These are phyloP conservation scores for Dipodomys spectabilis DNA, from an alignment of 2,113 vertebrate genomes.

Conservation along the genomic window DNA sequence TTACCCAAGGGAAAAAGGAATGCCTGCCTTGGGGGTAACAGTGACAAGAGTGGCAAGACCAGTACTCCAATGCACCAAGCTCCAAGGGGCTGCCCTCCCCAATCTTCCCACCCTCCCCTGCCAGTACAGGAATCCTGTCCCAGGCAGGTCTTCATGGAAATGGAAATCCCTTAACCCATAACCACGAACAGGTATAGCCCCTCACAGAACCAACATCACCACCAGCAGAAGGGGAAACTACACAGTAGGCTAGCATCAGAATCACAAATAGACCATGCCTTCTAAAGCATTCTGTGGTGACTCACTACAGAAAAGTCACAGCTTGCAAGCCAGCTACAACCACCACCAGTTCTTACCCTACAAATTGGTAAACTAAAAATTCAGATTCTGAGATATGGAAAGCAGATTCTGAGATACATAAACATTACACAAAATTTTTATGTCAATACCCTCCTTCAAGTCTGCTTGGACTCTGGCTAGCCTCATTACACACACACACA, in stretches of 20 bases:
- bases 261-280: not conserved
- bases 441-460: accelerated
- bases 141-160: not conserved
- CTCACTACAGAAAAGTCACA: not conserved
- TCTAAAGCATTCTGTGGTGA: not conserved
- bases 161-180: accelerated
- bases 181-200: not conserved
- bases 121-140: not conserved
- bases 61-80: not conserved
- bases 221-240: not conserved
- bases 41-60: no score
- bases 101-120: no score
- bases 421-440: not conserved
- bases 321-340: not conserved
- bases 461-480: accelerated
- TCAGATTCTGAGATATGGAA: not conserved
- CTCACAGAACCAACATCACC: accelerated
- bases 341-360: not conserved
- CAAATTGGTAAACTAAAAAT: not conserved
- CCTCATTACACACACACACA: accelerated
- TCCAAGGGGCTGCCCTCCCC: not conserved
- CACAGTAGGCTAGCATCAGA: accelerated
- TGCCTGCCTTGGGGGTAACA: not conserved
- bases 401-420: not conserved
- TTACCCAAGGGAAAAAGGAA: not conserved